phyloP scores from a whole-genome alignment of 2,888 invertebrate genomes.

The Syrista parreyssii region DNA sequence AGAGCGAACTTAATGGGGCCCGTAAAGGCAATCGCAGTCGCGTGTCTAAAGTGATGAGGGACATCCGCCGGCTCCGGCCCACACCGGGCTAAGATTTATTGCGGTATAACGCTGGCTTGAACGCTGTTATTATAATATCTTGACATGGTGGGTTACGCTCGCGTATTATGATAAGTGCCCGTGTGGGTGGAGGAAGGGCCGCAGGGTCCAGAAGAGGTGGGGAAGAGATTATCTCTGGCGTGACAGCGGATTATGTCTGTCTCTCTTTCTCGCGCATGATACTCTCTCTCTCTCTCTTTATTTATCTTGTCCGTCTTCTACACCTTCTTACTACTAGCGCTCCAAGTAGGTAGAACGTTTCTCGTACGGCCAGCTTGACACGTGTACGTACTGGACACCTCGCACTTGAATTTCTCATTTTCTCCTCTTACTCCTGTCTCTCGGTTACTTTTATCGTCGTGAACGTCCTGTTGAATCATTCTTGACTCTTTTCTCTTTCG shows the following conservation, averaged over 20 bases:
- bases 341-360: background rate
- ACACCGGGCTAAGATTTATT: conserved; percentile 28
- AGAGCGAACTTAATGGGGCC: conserved; percentile 40
- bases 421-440: background rate
- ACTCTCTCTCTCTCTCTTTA: conserved; percentile 1
- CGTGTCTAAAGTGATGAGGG: conserved; percentile 37
- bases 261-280: conserved; percentile 18
- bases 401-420: background rate
- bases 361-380: background rate
- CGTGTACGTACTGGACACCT: background rate
- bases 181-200: conserved; percentile 4
- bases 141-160: conserved; percentile 26
- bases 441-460: background rate
- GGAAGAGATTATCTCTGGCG: conserved; percentile 31
- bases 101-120: conserved; percentile 27
- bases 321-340: background rate
- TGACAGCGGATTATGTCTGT: conserved; percentile 36
- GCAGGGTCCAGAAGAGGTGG: conserved; percentile 3
- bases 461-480: background rate
- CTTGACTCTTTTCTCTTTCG: background rate
- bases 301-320: background rate
- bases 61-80: conserved; percentile 31
- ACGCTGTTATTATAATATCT: conserved; percentile 36
- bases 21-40: conserved; percentile 39
- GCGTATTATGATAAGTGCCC: conserved; percentile 33